Conservation (phyloP, 2,113 vertebrate species). For the Chamaea fasciata region DNA sequence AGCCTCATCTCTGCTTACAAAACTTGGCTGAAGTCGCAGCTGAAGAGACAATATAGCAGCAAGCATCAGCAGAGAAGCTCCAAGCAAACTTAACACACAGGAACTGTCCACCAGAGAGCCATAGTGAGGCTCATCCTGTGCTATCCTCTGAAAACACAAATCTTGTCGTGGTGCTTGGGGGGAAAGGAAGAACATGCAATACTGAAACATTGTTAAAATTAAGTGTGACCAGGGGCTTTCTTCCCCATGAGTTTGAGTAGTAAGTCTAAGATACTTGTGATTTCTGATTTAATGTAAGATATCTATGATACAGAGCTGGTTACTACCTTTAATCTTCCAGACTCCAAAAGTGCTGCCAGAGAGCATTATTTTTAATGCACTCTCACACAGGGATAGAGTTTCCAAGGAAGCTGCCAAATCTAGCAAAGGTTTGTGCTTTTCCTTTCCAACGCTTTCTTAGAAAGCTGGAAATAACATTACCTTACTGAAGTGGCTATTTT, state of each 20-base stretch:
- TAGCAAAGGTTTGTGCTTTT: neutral
- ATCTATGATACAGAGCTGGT: neutral
- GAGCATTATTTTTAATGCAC: slow-evolving; percentile 14
- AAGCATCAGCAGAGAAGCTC: neutral
- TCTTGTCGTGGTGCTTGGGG: no score
- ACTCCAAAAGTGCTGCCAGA: slow-evolving; percentile 32
- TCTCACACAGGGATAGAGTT: neutral
- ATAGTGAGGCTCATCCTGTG: neutral
- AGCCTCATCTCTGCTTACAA: neutral
- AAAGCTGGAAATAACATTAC: slow-evolving; percentile 36
- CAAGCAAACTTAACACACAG: neutral
- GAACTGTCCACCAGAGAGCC: neutral
- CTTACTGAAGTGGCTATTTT: neutral
- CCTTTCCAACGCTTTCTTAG: slow-evolving; percentile 31
- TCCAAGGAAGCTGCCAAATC: slow-evolving; percentile 38
- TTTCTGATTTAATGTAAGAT: neutral
- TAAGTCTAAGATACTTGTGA: neutral
- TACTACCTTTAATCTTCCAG: slow-evolving; percentile 21
- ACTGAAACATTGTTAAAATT: neutral
- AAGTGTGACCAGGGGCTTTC: neutral
- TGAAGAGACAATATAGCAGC: neutral
- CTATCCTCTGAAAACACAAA: neutral
- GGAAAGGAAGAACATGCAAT: neutral
- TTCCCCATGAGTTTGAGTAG: neutral
- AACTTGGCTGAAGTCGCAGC: neutral